Conservation (phyloP, 2,888 invertebrate species). For the Machimus atricapillus region DNA sequence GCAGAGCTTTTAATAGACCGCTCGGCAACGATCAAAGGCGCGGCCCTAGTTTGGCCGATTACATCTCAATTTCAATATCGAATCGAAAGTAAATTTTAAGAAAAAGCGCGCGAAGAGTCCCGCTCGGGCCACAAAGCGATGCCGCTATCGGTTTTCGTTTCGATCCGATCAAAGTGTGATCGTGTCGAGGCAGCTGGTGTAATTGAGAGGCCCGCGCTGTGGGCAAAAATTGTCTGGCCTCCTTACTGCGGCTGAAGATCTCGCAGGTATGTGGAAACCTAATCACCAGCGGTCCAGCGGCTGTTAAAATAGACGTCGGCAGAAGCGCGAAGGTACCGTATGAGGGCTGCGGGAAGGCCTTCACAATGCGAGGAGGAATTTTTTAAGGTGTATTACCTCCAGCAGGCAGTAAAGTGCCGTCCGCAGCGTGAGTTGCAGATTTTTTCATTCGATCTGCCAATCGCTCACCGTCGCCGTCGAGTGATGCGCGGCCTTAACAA, state of each 20-base stretch:
- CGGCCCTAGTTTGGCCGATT: slow-evolving; percentile 31
- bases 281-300: not conserved
- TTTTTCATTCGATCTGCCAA: slow-evolving; percentile 59
- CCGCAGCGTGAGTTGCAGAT: slow-evolving; percentile 17
- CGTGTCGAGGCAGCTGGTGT: not conserved
- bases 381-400: not conserved
- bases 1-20: not conserved
- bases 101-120: slow-evolving; percentile 20
- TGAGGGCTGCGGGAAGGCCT: not conserved
- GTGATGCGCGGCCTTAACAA: not conserved
- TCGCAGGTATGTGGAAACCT: slow-evolving; percentile 1
- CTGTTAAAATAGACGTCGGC: slow-evolving; percentile 11
- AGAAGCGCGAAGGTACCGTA: slow-evolving; percentile 20
- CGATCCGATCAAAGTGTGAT: slow-evolving; percentile 17
- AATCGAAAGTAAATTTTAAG: slow-evolving; percentile 12
- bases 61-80: slow-evolving; percentile 42
- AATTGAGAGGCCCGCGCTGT: slow-evolving; percentile 15
- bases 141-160: slow-evolving; percentile 30
- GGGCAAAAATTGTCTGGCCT: slow-evolving; percentile 6
- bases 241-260: not conserved
- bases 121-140: slow-evolving; percentile 16
- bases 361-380: slow-evolving; percentile 6
- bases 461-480: slow-evolving; percentile 50
- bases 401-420: not conserved
- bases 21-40: slow-evolving; percentile 38